phyloP scores from a whole-genome alignment of 2,113 vertebrate genomes.

The Mellivora capensis region DNA sequence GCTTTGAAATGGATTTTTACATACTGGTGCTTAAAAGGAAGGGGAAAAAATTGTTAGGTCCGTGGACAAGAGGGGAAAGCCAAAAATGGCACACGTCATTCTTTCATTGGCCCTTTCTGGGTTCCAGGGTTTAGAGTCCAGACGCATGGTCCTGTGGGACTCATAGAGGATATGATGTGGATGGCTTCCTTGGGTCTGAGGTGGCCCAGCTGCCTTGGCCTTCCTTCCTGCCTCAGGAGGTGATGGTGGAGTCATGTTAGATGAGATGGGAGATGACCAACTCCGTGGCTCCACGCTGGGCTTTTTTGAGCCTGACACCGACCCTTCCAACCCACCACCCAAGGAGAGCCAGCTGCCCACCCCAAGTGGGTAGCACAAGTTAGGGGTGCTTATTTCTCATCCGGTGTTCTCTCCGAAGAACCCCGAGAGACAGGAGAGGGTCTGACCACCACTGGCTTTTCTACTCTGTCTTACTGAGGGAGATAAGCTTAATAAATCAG shows the following conservation, averaged over 20 bases:
- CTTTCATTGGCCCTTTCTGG: not conserved
- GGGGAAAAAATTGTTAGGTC: not conserved
- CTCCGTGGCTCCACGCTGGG: not conserved
- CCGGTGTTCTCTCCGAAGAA: not conserved
- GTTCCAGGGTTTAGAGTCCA: not conserved
- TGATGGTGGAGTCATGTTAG: not conserved
- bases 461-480: not conserved
- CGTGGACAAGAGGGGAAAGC: not conserved
- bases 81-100: not conserved
- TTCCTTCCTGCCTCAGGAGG: not conserved
- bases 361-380: not conserved
- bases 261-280: not conserved
- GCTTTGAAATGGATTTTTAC: not conserved
- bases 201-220: not conserved
- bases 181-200: not conserved
- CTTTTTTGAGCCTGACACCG: not conserved
- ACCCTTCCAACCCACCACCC: rapidly evolving
- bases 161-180: no score
- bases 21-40: not conserved
- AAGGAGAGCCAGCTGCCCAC: not conserved
- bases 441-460: not conserved
- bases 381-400: not conserved
- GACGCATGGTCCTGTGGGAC: not conserved
- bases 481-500: conserved; percentile 10
- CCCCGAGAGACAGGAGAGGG: not conserved